Conservation (phyloP, 2,113 vertebrate species). For the Prinia subflava region DNA sequence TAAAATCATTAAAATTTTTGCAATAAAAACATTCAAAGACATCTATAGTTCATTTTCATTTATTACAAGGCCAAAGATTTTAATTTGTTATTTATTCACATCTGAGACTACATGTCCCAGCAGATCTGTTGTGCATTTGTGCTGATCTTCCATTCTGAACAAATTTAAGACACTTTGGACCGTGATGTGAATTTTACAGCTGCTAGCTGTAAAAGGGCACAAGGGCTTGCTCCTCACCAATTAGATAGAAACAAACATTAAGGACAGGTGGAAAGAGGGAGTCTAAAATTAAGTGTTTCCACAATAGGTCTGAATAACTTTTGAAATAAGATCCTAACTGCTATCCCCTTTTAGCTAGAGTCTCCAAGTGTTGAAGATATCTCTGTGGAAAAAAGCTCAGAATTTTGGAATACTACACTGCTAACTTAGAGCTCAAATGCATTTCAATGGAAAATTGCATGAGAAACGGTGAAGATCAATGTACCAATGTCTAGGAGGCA, state of each 20-base stretch:
- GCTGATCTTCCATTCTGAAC: neutral
- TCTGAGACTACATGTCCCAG: neutral
- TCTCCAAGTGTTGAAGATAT: neutral
- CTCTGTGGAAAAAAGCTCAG: neutral
- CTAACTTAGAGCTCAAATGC: neutral
- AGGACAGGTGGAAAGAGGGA: neutral
- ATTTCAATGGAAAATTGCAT: neutral
- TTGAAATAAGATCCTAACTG: neutral
- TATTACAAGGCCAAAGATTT: neutral
- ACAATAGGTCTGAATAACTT: neutral
- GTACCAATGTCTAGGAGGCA: neutral
- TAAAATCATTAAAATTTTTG: neutral
- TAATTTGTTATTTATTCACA: neutral
- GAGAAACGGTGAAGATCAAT: neutral
- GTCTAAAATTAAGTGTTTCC: neutral
- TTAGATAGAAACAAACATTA: neutral
- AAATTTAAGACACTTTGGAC: neutral
- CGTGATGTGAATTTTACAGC: neutral
- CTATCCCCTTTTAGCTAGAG: accelerated
- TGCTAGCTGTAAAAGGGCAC: neutral
- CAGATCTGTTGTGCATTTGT: neutral
- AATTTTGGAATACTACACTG: neutral
- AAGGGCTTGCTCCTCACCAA: neutral
- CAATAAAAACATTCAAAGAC: neutral
- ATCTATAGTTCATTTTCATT: neutral